Evolutionary conservation across 2,113 vertebrate genomes (phyloP).

Genomic region (Chroicocephalus ridibundus): DNA sequence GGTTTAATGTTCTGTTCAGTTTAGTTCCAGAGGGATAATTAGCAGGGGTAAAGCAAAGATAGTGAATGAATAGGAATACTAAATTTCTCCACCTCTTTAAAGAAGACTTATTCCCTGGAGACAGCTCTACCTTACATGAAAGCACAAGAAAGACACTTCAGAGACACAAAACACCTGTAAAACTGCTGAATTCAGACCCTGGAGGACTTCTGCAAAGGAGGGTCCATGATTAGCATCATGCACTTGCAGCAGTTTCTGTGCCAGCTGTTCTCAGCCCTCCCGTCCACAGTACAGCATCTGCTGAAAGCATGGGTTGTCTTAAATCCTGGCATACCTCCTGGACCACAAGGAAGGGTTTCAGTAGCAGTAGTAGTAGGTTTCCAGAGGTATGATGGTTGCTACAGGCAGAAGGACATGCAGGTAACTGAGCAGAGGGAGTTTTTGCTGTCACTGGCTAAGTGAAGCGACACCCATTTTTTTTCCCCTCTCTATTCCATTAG

Average conservation of each 20-base stretch:
- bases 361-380: not conserved
- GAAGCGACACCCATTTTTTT: fast-evolving
- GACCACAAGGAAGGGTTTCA: not conserved
- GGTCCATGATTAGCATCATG: not conserved
- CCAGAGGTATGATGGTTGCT: not conserved
- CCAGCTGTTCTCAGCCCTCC: not conserved
- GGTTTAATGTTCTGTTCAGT: not conserved
- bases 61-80: not conserved
- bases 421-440: not conserved
- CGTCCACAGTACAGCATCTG: not conserved
- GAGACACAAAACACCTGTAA: not conserved
- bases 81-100: not conserved
- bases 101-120: not conserved
- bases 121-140: not conserved
- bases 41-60: not conserved
- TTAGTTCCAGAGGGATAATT: not conserved
- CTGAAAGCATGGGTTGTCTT: not conserved
- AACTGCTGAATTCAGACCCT: not conserved
- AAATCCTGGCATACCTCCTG: not conserved
- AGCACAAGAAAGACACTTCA: not conserved
- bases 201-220: not conserved
- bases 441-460: not conserved
- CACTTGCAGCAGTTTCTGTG: not conserved
- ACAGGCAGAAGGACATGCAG: not conserved
- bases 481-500: not conserved